Evolutionary conservation across 2,797 vertebrate species (phyloP), one percentile per base, ranked within the genome.

Genomic region (Manis crassicaudata): DNA sequence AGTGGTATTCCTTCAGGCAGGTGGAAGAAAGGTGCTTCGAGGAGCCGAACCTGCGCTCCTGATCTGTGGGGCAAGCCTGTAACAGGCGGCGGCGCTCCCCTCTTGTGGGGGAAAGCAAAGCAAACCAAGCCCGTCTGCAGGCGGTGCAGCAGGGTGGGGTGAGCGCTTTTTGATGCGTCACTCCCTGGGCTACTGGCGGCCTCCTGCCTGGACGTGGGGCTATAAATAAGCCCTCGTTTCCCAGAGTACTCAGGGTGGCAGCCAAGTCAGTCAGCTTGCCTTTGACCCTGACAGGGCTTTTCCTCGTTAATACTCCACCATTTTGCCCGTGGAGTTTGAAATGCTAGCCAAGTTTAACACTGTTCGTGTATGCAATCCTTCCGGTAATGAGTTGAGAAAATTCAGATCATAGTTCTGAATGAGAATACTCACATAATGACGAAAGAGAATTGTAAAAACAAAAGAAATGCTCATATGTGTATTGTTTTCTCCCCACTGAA

Each of bases 201-300:
- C 96, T 95, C 94, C 93, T 54, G 13, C 89, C 97, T 96, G 83
- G 77, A 0, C 68, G 89, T 81, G 92, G 52, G 67, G 11, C 97
- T 98, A 95, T 98, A 98, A 98, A 98, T 98, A 97, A 97, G 72
- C 37, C 75, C 4, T 70, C 18, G 35, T 92, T 95, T 93, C 89
- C 92, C 88, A 50, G 85, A 87, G 95, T 82, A 94, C 70, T 0
- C 2, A 58, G 62, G 96, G 76, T 80, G 20, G 93, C 94, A 83
- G 92, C 97, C 60, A 95, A 81, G 63, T 17, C 1, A 2, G 1
- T 20, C 8, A 0, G 79, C 96, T 94, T 92, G 92, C 63, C 84
- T 82, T 82, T 94, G 86, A 90, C 92, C 62, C 11, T 90, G 92
- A 58, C 58, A 20, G 88, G 60, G 65, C 52, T 83, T 85, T 76